A percentile compares a stretch with the other conserved stretches of the same genome.
Conservation (phyloP, 2,888 invertebrate genomes). For the Amiota communis region DNA sequence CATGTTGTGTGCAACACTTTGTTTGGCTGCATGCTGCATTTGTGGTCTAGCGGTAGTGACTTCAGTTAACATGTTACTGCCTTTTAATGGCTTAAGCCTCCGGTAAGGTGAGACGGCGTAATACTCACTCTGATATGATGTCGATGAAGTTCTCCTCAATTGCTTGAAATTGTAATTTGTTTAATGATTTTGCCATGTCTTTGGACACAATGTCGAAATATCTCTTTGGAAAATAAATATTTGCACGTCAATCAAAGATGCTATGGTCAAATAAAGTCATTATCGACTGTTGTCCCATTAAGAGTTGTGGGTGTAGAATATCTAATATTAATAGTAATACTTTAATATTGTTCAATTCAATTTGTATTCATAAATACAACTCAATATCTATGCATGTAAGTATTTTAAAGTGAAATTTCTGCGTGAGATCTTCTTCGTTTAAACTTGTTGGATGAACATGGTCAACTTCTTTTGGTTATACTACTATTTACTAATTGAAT, state of each 20-base stretch:
- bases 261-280: constrained; percentile 45
- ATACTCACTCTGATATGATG: background rate
- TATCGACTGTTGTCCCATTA: constrained; percentile 11
- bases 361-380: no score
- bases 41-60: background rate
- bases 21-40: background rate
- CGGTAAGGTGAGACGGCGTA: background rate
- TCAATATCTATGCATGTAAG: no score
- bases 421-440: no score
- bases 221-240: no score
- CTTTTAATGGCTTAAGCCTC: constrained; percentile 43
- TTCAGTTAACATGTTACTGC: constrained; percentile 47
- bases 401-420: no score
- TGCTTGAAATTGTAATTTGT: constrained; percentile 20
- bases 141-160: no score
- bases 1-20: background rate
- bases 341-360: no score
- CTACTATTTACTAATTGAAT: constrained; percentile 71
- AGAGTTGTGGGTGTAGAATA: no score
- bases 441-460: constrained; percentile 49
- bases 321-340: no score
- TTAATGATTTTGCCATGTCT: constrained; percentile 26
- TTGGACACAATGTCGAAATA: background rate
- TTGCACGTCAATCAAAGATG: background rate
- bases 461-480: constrained; percentile 65